phyloP scores from a whole-genome alignment of 1,140 invertebrate species.

The Elymnias hypermnestra region DNA sequence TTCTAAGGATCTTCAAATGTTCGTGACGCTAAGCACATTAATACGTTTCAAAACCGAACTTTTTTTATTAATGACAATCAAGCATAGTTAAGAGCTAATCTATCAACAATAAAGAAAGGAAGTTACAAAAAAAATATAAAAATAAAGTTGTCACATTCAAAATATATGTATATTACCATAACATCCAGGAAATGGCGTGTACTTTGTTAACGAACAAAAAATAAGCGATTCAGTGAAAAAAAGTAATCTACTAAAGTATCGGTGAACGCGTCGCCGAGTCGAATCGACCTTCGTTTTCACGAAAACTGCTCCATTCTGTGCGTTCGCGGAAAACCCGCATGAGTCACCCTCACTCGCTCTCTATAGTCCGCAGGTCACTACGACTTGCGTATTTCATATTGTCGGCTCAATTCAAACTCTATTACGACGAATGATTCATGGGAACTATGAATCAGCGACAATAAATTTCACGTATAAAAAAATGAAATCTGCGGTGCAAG shows the following conservation, averaged over 20 bases:
- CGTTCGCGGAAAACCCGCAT: constrained; percentile 71
- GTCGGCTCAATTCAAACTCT: constrained; percentile 68
- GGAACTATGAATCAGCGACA: constrained; percentile 64
- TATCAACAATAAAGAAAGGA: too few relatives aligned
- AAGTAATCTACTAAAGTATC: constrained; percentile 14
- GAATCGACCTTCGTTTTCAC: constrained; percentile 59
- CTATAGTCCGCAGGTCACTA: constrained; percentile 58
- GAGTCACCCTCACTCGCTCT: constrained; percentile 57
- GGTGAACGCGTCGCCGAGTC: constrained; percentile 11
- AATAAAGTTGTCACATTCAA: too few relatives aligned
- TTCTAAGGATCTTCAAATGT: too few relatives aligned
- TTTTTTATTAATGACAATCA: too few relatives aligned
- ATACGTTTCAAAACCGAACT: too few relatives aligned
- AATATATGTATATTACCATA: too few relatives aligned
- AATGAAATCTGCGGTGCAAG: too few relatives aligned
- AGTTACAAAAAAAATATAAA: too few relatives aligned
- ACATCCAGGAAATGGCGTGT: not conserved
- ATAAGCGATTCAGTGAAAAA: constrained; percentile 7
- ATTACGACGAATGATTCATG: constrained; percentile 68
- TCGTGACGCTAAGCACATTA: too few relatives aligned
- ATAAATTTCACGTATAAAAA: constrained; percentile 30
- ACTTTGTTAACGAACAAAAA: not conserved
- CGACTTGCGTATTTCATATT: constrained; percentile 62
- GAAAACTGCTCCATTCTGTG: constrained; percentile 52
- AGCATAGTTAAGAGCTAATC: too few relatives aligned